phyloP scores from a whole-genome alignment of 1,140 invertebrate genomes.

The Frieseomelitta varia region DNA sequence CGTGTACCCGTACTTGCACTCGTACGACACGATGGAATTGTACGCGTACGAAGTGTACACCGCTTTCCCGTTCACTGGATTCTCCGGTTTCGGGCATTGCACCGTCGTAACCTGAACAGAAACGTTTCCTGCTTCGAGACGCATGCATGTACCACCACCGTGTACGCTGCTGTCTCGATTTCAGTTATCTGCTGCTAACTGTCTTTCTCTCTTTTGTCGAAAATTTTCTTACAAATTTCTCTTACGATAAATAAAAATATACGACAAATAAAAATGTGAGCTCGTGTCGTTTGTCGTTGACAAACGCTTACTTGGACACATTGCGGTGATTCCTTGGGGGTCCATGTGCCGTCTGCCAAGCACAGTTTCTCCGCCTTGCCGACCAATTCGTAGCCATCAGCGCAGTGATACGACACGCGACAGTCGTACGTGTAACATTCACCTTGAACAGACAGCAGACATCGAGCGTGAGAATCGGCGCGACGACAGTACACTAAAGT shows the following conservation, averaged over 20 bases:
- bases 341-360: conserved; percentile 93
- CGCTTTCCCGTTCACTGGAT: conserved; percentile 94
- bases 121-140: conserved; percentile 12
- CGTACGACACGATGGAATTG: conserved; percentile 96
- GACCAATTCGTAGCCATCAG: conserved; percentile 95
- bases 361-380: conserved; percentile 92
- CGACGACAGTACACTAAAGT: not conserved
- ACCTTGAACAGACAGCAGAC: conserved; percentile 81
- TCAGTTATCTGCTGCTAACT: not conserved
- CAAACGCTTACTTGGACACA: conserved; percentile 88
- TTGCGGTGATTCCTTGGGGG: conserved; percentile 92
- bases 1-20: conserved; percentile 95
- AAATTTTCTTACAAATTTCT: too few relatives aligned
- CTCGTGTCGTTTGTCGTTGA: not conserved
- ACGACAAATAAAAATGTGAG: not conserved
- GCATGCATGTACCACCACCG: not conserved
- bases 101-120: conserved; percentile 89
- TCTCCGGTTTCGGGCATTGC: conserved; percentile 92
- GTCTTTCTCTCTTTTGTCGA: too few relatives aligned
- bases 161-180: not conserved
- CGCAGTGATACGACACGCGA: conserved; percentile 95
- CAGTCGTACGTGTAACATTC: conserved; percentile 96
- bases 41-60: conserved; percentile 96
- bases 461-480: not conserved
- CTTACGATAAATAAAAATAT: not conserved